Conservation (phyloP, 2,113 vertebrate species). For the Physeter macrocephalus region DNA sequence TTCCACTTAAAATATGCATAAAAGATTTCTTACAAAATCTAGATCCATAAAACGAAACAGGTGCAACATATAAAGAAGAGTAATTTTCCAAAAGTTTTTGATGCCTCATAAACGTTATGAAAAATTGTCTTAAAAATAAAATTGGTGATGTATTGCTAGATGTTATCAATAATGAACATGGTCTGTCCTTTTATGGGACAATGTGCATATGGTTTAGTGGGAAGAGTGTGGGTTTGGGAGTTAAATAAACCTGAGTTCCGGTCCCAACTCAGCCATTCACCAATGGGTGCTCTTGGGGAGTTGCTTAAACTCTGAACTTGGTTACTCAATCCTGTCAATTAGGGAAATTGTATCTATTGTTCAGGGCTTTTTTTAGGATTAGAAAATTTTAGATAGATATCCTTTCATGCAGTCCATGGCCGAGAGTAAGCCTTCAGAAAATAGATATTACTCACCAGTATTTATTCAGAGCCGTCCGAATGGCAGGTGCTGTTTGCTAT, state of each 20-base stretch:
- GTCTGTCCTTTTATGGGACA: background rate
- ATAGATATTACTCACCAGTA: background rate
- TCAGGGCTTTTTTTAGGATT: background rate
- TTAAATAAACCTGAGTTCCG: background rate
- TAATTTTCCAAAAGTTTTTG: background rate
- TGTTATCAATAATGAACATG: background rate
- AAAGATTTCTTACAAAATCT: background rate
- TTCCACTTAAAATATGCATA: background rate
- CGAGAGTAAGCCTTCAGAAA: background rate
- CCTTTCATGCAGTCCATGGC: background rate
- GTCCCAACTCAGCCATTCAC: background rate
- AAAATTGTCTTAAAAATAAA: background rate
- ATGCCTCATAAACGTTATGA: background rate
- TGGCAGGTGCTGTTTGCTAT: background rate
- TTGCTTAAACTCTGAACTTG: background rate
- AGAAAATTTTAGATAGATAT: background rate
- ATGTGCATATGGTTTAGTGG: background rate
- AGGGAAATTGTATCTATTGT: background rate
- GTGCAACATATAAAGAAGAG: background rate
- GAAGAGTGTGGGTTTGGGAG: background rate
- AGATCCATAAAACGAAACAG: background rate
- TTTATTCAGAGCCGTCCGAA: background rate
- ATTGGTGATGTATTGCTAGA: background rate
- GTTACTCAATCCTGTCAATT: background rate
- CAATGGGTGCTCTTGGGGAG: background rate